Conservation (phyloP, 2,888 invertebrate species). For the Agrochola lota region DNA sequence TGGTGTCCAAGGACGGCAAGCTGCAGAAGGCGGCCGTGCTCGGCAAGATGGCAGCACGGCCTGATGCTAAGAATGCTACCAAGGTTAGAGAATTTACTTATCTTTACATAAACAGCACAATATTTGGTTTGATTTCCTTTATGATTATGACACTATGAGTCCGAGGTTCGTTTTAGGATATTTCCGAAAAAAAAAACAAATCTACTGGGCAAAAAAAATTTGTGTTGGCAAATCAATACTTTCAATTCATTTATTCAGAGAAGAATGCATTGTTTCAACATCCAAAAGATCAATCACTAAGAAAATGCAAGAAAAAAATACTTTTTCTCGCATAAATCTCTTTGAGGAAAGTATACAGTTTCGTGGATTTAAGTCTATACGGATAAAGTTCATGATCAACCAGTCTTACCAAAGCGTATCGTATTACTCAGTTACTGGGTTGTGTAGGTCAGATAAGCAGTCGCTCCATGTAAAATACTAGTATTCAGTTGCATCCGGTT, state of each 20-base stretch:
- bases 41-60: slow-evolving; percentile 75
- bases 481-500: no score
- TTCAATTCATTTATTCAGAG: background rate
- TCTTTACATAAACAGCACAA: background rate
- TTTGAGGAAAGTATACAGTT: background rate
- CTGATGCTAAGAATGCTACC: slow-evolving; percentile 77
- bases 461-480: no score
- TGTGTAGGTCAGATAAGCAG: no score
- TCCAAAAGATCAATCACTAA: background rate
- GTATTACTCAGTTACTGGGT: no score
- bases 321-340: background rate
- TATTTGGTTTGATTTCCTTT: background rate
- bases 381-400: no score
- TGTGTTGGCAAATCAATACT: background rate
- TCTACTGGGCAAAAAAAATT: background rate
- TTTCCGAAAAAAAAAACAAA: background rate
- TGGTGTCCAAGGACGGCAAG: slow-evolving; percentile 86
- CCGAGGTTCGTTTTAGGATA: background rate
- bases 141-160: no score
- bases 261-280: background rate
- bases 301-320: background rate
- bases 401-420: no score
- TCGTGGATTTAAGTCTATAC: no score
- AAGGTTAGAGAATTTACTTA: slow-evolving; percentile 70
- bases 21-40: slow-evolving; percentile 82